Percentiles rank a stretch among this genome's conserved stretches.
Evolutionary conservation across 2,113 vertebrate genomes (phyloP).

Genomic region (Lota lota): DNA sequence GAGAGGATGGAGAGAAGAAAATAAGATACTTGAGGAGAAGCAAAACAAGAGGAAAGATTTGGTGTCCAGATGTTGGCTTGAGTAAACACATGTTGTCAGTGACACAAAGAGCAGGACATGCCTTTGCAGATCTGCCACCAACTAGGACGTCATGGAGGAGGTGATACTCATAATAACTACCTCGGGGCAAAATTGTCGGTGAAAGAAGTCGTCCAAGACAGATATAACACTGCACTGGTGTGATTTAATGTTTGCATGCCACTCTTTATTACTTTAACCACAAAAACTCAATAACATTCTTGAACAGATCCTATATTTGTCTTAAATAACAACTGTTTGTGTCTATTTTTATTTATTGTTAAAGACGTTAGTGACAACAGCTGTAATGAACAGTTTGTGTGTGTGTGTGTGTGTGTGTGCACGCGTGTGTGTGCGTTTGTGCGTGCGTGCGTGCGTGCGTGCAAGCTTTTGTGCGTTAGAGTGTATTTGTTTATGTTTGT

Average conservation of each 20-base stretch:
- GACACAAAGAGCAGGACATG: constrained; percentile 24
- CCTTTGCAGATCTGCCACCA: constrained; percentile 22
- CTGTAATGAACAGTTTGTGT: no score
- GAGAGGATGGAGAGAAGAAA: background rate
- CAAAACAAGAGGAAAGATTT: constrained; percentile 13
- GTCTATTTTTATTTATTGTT: background rate
- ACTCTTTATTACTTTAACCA: no score
- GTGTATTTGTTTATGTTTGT: background rate
- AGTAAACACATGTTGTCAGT: constrained; percentile 30
- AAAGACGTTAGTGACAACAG: background rate
- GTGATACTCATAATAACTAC: constrained; percentile 9
- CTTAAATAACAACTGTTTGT: background rate
- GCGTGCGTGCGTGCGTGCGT: background rate
- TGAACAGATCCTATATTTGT: background rate
- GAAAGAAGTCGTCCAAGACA: no score
- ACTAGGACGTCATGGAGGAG: constrained; percentile 15
- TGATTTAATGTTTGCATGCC: no score
- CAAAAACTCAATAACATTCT: background rate
- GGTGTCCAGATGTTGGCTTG: constrained; percentile 52
- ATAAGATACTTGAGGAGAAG: background rate
- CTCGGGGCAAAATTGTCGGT: background rate
- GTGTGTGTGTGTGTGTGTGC: background rate
- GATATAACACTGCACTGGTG: no score
- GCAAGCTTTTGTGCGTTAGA: background rate
- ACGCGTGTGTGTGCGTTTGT: background rate